Base-by-base conservation (phyloP, 2,113 vertebrate species). In the Pyrgilauda ruficollis region DNA sequence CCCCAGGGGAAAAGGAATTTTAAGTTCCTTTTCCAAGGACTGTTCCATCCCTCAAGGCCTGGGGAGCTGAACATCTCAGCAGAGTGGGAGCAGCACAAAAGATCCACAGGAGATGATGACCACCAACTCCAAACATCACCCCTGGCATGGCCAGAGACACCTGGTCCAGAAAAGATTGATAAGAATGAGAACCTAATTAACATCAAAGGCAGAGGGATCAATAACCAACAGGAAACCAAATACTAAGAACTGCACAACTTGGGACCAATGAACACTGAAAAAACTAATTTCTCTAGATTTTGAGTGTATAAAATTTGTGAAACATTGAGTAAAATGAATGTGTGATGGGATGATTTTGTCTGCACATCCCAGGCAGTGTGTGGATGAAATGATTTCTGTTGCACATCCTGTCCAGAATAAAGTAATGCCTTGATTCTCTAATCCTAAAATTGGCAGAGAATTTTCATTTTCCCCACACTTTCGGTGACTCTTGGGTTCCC, bases 221-320 rank as follows among this genome's bases (percentile, higher is more conserved):
- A 10, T 23, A 43, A 28, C 24, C 59, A n/a, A 7, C 2, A 22
- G 37, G 37, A 53, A 53, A 53, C 24, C 37, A 53, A 52, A 78
- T 4, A 11, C 13, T 3, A 2, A 21, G 23, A 52, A 17, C 8
- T 6, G 5, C 8, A 0, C 7, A 7, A 3, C 15, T 23, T 22
- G 37, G 47, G 37, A 13, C 30, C 5, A 14, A 9, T 8, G 27
- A 47, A 37, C 55, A 19, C 6, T 4, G 8, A 46, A 43, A n/a
- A 20, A 41, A n/a, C 22, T 0, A 64, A 28, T 79, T 64, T 55
- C 7, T 31, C 16, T 20, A 27, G 33, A 21, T 37, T 44, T 37
- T 12, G 12, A 8, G 3, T 21, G 21, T 7, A 10, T 47, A 31
- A 80, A 56, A 46, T 20, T 15, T 0, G 6, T 37, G 50, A 26